Evolutionary conservation across 2,113 vertebrate genomes (phyloP).

Genomic region (Dasypus novemcinctus): DNA sequence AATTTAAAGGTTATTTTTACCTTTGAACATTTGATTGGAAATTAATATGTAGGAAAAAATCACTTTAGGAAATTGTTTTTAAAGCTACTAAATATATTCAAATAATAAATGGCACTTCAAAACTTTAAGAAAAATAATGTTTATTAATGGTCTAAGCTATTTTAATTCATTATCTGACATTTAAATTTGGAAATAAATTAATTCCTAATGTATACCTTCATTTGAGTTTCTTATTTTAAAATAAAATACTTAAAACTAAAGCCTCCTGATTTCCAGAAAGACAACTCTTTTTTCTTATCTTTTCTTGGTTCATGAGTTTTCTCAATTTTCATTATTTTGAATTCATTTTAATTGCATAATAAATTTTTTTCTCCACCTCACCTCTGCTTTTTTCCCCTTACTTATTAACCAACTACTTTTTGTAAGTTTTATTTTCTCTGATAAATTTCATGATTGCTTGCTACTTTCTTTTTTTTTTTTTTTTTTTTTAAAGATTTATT

Average conservation of each 20-base stretch:
- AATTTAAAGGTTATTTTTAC: background rate
- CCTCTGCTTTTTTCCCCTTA: background rate
- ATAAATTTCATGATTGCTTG: background rate
- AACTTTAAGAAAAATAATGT: background rate
- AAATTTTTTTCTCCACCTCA: background rate
- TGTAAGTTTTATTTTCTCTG: background rate
- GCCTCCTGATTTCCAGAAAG: background rate
- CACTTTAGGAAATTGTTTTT: background rate
- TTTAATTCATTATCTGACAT: conserved; percentile 3
- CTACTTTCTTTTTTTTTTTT: conserved; percentile 9
- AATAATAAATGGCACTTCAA: background rate
- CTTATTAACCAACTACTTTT: conserved; percentile 3
- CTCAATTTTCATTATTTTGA: background rate
- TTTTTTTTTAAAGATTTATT: too few species aligned
- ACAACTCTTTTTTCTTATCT: background rate
- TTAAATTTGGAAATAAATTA: background rate
- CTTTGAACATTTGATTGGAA: conserved; percentile 16
- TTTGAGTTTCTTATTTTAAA: conserved; percentile 31
- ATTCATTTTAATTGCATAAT: background rate
- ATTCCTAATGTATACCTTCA: background rate
- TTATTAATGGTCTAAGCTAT: background rate
- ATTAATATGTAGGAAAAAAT: background rate
- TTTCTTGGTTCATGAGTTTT: background rate
- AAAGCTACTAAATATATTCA: background rate
- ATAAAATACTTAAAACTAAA: conserved; percentile 18